Base-by-base conservation (phyloP, 2,888 invertebrate species). In the Magallana nippona region DNA sequence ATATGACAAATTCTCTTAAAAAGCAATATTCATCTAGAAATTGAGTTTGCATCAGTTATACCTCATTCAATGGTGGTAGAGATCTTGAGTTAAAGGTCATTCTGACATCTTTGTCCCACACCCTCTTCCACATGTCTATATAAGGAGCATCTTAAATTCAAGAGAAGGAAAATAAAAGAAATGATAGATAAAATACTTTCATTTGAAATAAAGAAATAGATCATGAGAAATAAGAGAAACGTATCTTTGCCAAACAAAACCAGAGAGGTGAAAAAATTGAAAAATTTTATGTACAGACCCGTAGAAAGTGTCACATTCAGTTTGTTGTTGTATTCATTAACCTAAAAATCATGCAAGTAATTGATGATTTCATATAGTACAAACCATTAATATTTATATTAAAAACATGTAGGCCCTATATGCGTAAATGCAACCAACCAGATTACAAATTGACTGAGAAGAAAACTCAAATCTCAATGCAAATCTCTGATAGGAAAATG, bases 271-370 rank as follows among this genome's bases (percentile, higher is more conserved):
- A 5, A 44, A 44, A 8, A 44, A 44, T 44, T 44, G 44, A 44
- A 44, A 8, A 44, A 8, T 44, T 44, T 8, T 0, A 44, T 44
- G 8, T 44, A 71, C 71, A 71, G 8, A 71, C 71, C 71, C 32
- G 71, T 22, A 71, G 71, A 22, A 71, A 32, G 15, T 15, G 15
- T 32, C 8, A 32, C 71, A 11, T 27, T 13, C 27, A 22, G 27
- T 11, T 15, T 71, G 22, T 13, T 27, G 13, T 32, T 22, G 27
- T 71, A 22, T 27, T 71, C 71, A 32, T 22, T 17, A 22, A 78
- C 22, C 78, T 78, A n/a, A 17, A 78, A 78, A 55, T 55, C n/a
- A n/a, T n/a, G n/a, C n/a, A 78, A 15, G 44, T 44, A 44, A 44
- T 44, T 44, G 44, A 44, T 44, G 44, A 44, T 44, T 44, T 44